phyloP scores from a whole-genome alignment of 1,140 invertebrate species.

The Drosophila hydei region DNA sequence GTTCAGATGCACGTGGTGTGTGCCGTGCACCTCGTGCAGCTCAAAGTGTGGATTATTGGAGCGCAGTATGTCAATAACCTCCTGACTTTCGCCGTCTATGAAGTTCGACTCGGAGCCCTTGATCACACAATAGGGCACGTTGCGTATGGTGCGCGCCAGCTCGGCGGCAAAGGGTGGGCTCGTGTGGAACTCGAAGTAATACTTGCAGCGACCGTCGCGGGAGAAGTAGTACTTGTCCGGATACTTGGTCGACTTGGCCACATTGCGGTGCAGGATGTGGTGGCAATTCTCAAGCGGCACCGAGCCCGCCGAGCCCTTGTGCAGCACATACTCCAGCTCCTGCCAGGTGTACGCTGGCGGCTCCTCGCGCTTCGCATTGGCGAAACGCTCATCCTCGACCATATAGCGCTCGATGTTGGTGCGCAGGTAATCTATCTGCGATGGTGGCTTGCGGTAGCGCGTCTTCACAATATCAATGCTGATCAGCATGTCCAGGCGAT shows the following conservation, averaged over 20 bases:
- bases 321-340: slow-evolving; percentile 85
- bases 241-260: slow-evolving; percentile 84
- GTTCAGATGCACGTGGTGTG: slow-evolving; percentile 90
- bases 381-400: slow-evolving; percentile 74
- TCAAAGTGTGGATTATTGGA: slow-evolving; percentile 86
- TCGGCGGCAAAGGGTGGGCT: slow-evolving; percentile 68
- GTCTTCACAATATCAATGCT: slow-evolving; percentile 87
- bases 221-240: slow-evolving; percentile 87
- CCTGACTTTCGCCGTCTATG: slow-evolving; percentile 69
- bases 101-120: slow-evolving; percentile 72
- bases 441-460: slow-evolving; percentile 74
- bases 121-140: slow-evolving; percentile 78
- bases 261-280: slow-evolving; percentile 86
- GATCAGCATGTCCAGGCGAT: slow-evolving; percentile 86
- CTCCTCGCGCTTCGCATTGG: slow-evolving; percentile 79
- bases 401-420: slow-evolving; percentile 74
- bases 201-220: slow-evolving; percentile 86
- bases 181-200: slow-evolving; percentile 68
- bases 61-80: slow-evolving; percentile 85
- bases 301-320: slow-evolving; percentile 84
- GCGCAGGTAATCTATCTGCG: slow-evolving; percentile 71
- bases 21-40: slow-evolving; percentile 87
- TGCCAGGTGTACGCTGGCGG: slow-evolving; percentile 86
- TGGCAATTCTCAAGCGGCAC: slow-evolving; percentile 85
- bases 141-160: slow-evolving; percentile 64